Base-by-base conservation (phyloP, 2,888 invertebrate genomes). In the Ichneumon xanthorius region DNA sequence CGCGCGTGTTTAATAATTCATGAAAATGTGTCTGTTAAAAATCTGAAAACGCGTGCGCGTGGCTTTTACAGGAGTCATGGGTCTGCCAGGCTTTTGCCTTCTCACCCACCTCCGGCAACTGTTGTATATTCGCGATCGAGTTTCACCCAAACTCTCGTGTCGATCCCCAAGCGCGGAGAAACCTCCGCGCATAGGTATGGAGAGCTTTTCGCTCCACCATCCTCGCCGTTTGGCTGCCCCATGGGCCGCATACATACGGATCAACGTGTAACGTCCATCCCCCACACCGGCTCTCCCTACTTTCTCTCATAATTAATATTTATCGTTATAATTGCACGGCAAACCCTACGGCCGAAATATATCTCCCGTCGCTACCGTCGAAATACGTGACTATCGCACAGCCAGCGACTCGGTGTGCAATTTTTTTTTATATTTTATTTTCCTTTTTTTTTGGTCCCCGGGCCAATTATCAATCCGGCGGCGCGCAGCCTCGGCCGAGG, bases 251-350 rank as follows among this genome's bases (percentile, higher is more conserved):
- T 67, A 58, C 72, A 76, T 67, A 84, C 81, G 73, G 81, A 85
- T 79, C 78, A 81, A 70, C 63, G 73, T 78, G 81, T 82, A 78
- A 81, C 78, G 70, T 75, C 75, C 70, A n/a, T 30, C 61, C 30
- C 11, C 33, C 55, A 30, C 83, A 79, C 76, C 73, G 63, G 73
- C 70, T 61, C 58, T 53, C 78, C 37, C 67, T 48, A 55, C 61
- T 72, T 84, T 78, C 82, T 71, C 75, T 73, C 80, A 78, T 85
- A 85, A 85, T 85, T 80, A 85, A 83, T 85, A 83, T 85, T 85
- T 80, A 83, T 85, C 76, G 83, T 83, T 83, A 72, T 80, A 72
- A 85, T 85, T 77, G 72, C 76, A 63, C 70, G 50, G 65, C 79
- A 80, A 70, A 71, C 82, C 82, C 82, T 16, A 50, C 22, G 68